These are phyloP conservation scores for Burhinus bistriatus DNA, from an alignment of 2,113 vertebrate genomes.

Conservation along the genomic window DNA sequence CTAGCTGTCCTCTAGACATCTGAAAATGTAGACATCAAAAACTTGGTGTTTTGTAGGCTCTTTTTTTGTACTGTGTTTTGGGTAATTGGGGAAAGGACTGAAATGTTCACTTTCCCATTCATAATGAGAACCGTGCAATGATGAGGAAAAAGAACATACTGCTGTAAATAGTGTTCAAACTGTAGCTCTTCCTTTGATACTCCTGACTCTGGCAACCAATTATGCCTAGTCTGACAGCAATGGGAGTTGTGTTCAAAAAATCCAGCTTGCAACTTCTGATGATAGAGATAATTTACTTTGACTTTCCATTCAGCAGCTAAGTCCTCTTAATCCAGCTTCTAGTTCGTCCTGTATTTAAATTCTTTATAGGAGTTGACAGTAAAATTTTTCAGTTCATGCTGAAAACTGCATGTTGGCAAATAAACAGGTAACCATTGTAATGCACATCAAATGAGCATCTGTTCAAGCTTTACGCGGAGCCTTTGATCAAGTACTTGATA, in stretches of 20 bases:
- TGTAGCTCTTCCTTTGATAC: background rate
- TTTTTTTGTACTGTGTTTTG: background rate
- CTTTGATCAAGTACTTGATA: background rate
- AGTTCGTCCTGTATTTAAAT: background rate
- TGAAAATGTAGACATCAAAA: background rate
- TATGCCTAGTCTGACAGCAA: background rate
- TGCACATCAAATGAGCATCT: background rate
- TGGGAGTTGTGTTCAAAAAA: background rate
- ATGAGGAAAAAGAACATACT: background rate
- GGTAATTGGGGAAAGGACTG: background rate
- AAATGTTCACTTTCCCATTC: background rate
- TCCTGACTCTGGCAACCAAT: background rate
- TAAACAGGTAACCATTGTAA: conserved; percentile 7
- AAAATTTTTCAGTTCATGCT: background rate
- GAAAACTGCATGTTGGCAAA: background rate
- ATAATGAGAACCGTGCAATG: background rate
- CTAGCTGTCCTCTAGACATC: background rate
- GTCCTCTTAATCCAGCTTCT: background rate
- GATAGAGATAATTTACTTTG: background rate
- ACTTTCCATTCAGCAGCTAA: background rate
- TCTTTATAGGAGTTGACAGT: background rate
- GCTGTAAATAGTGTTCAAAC: background rate
- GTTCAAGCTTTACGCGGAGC: background rate
- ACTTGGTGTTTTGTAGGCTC: background rate
- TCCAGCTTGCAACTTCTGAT: background rate